Evolutionary conservation across 2,888 invertebrate genomes (phyloP), one percentile per base, ranked within the genome.

Genomic region (Argynnis bischoffii): DNA sequence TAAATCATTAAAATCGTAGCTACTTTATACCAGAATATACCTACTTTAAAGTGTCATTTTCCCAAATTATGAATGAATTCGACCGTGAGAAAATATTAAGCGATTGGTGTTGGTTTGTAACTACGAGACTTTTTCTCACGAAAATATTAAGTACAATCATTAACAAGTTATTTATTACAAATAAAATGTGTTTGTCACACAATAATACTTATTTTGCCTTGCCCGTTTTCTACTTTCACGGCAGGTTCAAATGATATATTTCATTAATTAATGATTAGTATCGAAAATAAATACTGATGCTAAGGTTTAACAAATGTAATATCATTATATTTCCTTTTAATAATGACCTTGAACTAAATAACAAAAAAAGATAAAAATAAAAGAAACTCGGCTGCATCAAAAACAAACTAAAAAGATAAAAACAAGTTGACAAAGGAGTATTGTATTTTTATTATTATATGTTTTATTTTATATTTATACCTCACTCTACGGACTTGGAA

Each of bases 81-180:
- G 74, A 79, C 77, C 81, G 79, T 83, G 80, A 74, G 79, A 81
- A 82, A 79, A 79, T 79, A 78, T 80, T 75, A 72, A 71, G 67
- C 72, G 73, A 76, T 75, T 78, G 75, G 63, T 65, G 70, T 26
- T 67, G 55, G 68, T 51, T 65, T 46, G 48, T 16, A 69, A 69
- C 61, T 51, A 61, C 47, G 64, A 64, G 55, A 65, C 61, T 60
- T 60, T 69, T 69, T 69, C 69, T 51, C 69, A 65, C 61, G 64
- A 55, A 59, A 59, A 59, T 59, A 48, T 59, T 16, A 59, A 59
- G 48, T 59, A 59, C 26, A 59, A 48, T 59, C 59, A 59, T 59
- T 59, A 59, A 26, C n/a, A n/a, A 59, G 59, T 59, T 59, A 59
- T 59, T 59, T 59, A 59, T 48, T 59, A 59, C 26, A 59, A 59